phyloP scores from a whole-genome alignment of 2,888 invertebrate genomes.

The Athalia circularis region DNA sequence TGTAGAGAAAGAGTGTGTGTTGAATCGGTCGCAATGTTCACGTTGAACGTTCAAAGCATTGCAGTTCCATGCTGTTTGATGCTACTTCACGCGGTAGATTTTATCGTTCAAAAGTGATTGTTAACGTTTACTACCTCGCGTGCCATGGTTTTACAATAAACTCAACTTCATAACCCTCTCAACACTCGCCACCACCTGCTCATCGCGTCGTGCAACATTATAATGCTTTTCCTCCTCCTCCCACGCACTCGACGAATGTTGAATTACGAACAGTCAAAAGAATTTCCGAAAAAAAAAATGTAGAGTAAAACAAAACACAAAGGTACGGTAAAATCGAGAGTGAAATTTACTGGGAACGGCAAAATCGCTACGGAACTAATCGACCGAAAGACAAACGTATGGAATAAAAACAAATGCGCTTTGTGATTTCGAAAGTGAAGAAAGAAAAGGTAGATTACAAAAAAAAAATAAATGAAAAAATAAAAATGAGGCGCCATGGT shows the following conservation, averaged over 20 bases:
- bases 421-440: background rate
- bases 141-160: constrained; percentile 24
- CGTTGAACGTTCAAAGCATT: too few species aligned
- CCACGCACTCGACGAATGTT: too few species aligned
- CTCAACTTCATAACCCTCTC: background rate
- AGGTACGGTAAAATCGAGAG: too few species aligned
- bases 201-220: background rate
- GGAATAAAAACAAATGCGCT: background rate
- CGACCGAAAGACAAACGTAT: too few species aligned
- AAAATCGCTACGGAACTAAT: too few species aligned
- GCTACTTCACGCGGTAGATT: constrained; percentile 27
- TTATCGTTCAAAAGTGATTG: constrained; percentile 29
- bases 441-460: background rate
- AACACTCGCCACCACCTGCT: background rate
- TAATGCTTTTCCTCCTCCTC: background rate
- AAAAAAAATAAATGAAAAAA: background rate
- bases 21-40: too few species aligned
- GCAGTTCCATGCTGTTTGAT: background rate
- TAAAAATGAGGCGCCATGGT: background rate
- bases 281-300: too few species aligned
- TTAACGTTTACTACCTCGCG: constrained; percentile 31
- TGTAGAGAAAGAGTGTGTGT: too few species aligned
- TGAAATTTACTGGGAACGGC: too few species aligned
- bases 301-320: too few species aligned
- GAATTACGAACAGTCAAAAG: too few species aligned